Conservation (phyloP, 1,140 invertebrate genomes). For the Megalopta genalis region DNA sequence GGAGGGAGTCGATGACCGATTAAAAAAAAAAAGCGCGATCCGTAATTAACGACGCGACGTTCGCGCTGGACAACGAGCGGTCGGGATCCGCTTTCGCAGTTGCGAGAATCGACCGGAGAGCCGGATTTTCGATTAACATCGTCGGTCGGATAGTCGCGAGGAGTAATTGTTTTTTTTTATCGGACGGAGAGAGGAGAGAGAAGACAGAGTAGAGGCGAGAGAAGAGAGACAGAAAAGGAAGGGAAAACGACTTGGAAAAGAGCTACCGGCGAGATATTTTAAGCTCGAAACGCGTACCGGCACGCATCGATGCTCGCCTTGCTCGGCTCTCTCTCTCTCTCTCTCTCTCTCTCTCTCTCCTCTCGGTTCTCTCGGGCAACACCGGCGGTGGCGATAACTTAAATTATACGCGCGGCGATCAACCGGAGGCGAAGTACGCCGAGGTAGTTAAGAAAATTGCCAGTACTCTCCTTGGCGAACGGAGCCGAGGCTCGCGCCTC, state of each 20-base stretch:
- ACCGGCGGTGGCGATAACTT: slow-evolving; percentile 34
- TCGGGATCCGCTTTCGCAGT: neutral
- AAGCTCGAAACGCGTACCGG: neutral
- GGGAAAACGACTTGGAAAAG: too few species aligned
- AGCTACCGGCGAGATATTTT: neutral
- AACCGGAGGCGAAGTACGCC: slow-evolving; percentile 36
- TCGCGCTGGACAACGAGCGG: too few species aligned
- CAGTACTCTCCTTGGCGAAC: slow-evolving; percentile 23
- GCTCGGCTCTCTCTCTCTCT: slow-evolving; percentile 12
- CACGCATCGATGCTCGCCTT: slow-evolving; percentile 10
- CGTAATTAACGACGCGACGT: too few species aligned
- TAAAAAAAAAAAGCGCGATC: too few species aligned
- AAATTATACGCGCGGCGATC: slow-evolving; percentile 48
- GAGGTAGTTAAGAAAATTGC: slow-evolving; percentile 60
- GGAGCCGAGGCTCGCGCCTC: slow-evolving; percentile 44
- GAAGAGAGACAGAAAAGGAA: too few species aligned
- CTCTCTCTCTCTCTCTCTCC: neutral
- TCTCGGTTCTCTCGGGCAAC: neutral
- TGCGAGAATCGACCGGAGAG: neutral
- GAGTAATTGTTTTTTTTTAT: neutral
- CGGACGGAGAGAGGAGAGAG: neutral
- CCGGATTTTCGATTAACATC: neutral
- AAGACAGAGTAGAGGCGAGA: neutral
- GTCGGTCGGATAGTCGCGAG: neutral
- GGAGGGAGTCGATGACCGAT: too few species aligned